A percentile compares a stretch with the other conserved stretches of the same genome.
Conservation (phyloP, 2,888 invertebrate genomes). For the Scaeva pyrastri region DNA sequence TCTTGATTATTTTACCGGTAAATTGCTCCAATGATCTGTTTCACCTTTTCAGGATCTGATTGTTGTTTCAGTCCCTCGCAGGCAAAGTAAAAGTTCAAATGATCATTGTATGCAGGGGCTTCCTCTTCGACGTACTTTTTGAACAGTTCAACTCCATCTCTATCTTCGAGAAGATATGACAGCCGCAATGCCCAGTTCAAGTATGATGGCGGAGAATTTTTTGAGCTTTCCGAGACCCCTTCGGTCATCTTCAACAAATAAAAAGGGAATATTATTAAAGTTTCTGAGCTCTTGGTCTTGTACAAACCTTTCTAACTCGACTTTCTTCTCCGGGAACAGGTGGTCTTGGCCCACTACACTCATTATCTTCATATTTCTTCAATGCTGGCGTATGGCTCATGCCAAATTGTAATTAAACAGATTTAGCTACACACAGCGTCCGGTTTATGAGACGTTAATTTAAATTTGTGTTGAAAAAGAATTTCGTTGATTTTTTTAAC, state of each 20-base stretch:
- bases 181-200: constrained; percentile 95
- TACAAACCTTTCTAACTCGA: constrained; percentile 83
- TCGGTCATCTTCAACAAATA: constrained; percentile 82
- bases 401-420: constrained; percentile 79
- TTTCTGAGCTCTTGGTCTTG: background rate
- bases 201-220: constrained; percentile 88
- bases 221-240: constrained; percentile 83
- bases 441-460: constrained; percentile 31
- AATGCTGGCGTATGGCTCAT: constrained; percentile 83
- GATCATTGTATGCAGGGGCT: constrained; percentile 90
- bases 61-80: constrained; percentile 94
- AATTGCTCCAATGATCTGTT: constrained; percentile 92
- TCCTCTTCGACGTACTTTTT: constrained; percentile 92
- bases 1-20: constrained; percentile 86
- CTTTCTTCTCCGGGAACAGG: constrained; percentile 91
- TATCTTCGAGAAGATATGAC: constrained; percentile 93
- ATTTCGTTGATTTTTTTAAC: constrained; percentile 24
- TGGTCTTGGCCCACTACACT: constrained; percentile 88
- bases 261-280: background rate
- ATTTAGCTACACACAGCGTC: constrained; percentile 56
- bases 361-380: constrained; percentile 84
- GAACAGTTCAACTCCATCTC: constrained; percentile 95
- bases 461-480: constrained; percentile 9
- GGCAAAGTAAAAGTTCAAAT: constrained; percentile 97
- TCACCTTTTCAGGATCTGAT: constrained; percentile 88